Base-by-base conservation (phyloP, 2,888 invertebrate genomes). In the Nemoura dubitans region DNA sequence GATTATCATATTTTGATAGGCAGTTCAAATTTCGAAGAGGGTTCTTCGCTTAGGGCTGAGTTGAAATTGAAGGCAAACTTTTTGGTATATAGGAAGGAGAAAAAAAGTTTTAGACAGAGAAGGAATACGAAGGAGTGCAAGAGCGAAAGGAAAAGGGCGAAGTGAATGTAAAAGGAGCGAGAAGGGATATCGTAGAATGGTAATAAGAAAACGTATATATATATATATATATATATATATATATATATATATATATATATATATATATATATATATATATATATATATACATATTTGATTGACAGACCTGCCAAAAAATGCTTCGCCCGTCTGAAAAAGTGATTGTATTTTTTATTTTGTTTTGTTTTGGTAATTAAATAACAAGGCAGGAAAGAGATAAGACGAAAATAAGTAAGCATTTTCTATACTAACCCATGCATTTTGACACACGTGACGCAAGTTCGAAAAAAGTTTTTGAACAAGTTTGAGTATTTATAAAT, bases 1-100 rank as follows among this genome's bases (percentile, higher is more conserved):
- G 85, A 88, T 88, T 87, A 88, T 86, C 87, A 87, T 87, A 87
- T 88, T 88, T 87, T 88, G 87, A 87, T 87, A 87, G 86, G 87
- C 84, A 86, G 78, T 81, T 28, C 85, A 84, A 86, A 83, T 42
- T 84, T 84, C 59, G 59, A 84, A 76, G 84, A 84, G 84, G 84
- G 84, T 84, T 43, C 84, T 28, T 84, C 84, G 84, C 84, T 84
- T 84, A 84, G 84, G 84, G 84, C 59, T 76, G 84, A 84, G 84
- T 84, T 84, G 59, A 84, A 84, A 59, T 84, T 84, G 84, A 84
- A 84, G 84, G 84, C 59, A 84, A 84, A 83, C 83, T 76, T 84
- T 81, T 84, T 43, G 84, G 59, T 84, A 59, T 27, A 29, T 30
- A 81, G 28, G 76, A 84, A 59, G 21, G 76, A 84, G 84, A 84